Conservation (phyloP, 2,797 vertebrate species). For the Psittacula derbiana region DNA sequence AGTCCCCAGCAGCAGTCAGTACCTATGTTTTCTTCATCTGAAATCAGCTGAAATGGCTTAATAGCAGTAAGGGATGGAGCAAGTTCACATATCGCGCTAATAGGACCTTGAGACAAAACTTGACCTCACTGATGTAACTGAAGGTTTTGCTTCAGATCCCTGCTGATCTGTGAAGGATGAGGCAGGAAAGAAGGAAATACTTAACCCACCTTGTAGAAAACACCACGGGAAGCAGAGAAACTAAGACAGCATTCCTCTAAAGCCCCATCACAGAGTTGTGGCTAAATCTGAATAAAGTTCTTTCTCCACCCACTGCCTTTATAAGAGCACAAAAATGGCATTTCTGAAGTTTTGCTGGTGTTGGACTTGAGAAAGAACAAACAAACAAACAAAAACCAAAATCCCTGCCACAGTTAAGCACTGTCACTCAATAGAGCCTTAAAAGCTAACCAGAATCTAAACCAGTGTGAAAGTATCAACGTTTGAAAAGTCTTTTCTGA, state of each 20-base stretch:
- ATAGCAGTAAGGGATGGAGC: background rate
- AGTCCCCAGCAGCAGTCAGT: background rate
- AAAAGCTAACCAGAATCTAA: background rate
- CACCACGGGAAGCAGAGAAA: background rate
- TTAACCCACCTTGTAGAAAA: background rate
- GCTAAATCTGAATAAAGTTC: background rate
- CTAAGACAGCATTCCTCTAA: background rate
- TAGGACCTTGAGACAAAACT: background rate
- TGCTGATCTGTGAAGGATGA: background rate
- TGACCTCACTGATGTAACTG: background rate
- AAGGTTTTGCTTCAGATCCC: background rate
- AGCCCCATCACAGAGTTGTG: background rate
- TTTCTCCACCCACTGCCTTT: background rate
- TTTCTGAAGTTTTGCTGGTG: background rate
- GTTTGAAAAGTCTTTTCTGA: background rate
- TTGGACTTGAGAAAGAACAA: background rate
- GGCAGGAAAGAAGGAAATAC: background rate
- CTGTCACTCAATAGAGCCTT: background rate
- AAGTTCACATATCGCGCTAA: background rate
- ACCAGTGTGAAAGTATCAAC: background rate
- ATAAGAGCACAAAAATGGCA: background rate
- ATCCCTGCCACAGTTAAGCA: background rate
- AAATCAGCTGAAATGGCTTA: constrained; percentile 12
- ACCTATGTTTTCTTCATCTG: background rate
- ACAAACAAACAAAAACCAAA: background rate